A percentile compares a stretch with the other conserved stretches of the same genome.
These are phyloP conservation scores for Kuschelorhynchus macadamiae DNA, from an alignment of 2,888 invertebrate species.

Conservation along the genomic window DNA sequence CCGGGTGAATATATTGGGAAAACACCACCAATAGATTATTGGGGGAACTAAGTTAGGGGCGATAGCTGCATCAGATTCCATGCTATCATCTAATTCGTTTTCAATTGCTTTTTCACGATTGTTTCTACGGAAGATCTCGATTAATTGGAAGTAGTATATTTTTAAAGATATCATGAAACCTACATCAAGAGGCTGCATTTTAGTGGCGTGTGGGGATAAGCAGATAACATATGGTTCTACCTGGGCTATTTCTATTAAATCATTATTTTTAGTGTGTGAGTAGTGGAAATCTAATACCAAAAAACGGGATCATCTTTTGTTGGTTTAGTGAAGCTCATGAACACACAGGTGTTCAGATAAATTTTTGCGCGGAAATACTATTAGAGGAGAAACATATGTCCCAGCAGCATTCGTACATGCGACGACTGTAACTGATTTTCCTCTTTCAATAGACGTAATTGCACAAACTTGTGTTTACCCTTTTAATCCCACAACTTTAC, in stretches of 20 bases:
- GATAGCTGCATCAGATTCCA: too few relatives aligned
- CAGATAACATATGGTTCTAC: conserved; percentile 1
- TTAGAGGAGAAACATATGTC: neutral
- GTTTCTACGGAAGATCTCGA: too few relatives aligned
- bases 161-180: conserved; percentile 16
- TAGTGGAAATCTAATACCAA: conserved; percentile 17
- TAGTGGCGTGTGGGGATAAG: conserved; percentile 10
- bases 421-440: conserved; percentile 16
- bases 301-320: conserved; percentile 3
- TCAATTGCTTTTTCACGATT: too few relatives aligned
- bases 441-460: conserved; percentile 5
- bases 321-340: conserved; percentile 20
- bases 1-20: too few relatives aligned
- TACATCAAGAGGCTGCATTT: conserved; percentile 8
- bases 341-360: conserved; percentile 14
- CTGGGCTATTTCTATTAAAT: neutral
- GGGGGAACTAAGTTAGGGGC: too few relatives aligned
- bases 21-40: too few relatives aligned
- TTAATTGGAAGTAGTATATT: neutral
- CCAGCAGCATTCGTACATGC: conserved; percentile 3
- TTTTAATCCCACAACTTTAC: conserved; percentile 15
- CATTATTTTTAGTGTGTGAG: neutral
- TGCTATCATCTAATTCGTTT: too few relatives aligned
- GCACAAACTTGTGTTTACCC: conserved; percentile 18
- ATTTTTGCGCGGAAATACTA: conserved; percentile 15